Evolutionary conservation across 2,797 vertebrate genomes (phyloP), one percentile per base, ranked within the genome.

Genomic region (Lepilemur septentrionalis): DNA sequence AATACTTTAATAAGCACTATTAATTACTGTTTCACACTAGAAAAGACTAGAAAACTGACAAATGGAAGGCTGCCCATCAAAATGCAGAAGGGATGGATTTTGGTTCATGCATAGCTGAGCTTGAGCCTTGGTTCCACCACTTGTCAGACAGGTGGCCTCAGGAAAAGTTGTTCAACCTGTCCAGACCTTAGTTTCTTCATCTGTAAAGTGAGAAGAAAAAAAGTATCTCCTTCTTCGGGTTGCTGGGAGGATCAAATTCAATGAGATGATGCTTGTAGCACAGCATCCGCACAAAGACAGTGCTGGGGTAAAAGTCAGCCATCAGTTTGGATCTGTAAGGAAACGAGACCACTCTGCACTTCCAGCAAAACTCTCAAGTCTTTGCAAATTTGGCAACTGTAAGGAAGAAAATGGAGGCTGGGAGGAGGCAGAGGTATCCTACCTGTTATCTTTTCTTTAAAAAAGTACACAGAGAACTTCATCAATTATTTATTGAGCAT

Each of bases 151-250:
- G 13, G 9, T 35, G 50, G 12, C 81, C 20, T 25, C 59, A 57
- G 57, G 32, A 80, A 72, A 65, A 13, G 28, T 50, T 91, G 52
- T 2, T 46, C 63, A 0, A 50, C 17, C 32, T 81, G 32, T 59
- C 28, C 30, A 63, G 78, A 73, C 43, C 63, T 90, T 57, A 46
- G 55, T 69, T 84, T 93, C 32, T 72, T 93, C 67, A 23, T 85
- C 61, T 90, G 46, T 65, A 93, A 94, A 67, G 76, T n/a, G 78
- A 92, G 23, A 43, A 93, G 59, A 32, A 76, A 83, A 8, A 92
- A 82, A 6, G 15, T 12, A 69, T 52, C 65, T 52, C 59, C 35
- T 17, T 89, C 25, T 5, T 65, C 4, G 0, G 0, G 14, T 86
- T 80, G 12, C 69, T 35, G 46, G 67, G 79, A 69, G 79, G 69